These are phyloP conservation scores for Penaeus chinensis DNA, from an alignment of 1,140 invertebrate species.

Conservation along the genomic window DNA sequence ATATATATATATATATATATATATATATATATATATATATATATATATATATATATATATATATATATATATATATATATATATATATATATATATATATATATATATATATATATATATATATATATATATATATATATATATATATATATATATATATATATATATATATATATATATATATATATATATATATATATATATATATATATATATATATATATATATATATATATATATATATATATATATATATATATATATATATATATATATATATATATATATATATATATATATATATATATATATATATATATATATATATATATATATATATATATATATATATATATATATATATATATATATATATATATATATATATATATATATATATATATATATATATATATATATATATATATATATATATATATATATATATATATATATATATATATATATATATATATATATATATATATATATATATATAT, in stretches of 20 bases:
- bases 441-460: no score
- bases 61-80: no score
- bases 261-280: no score
- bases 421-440: no score
- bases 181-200: no score
- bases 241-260: no score
- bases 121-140: slow-evolving; percentile 1
- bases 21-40: neutral
- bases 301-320: neutral
- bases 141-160: slow-evolving; percentile 2
- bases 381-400: neutral
- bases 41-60: no score
- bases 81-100: neutral
- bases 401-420: neutral
- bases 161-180: neutral
- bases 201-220: no score
- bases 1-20: neutral
- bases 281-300: no score
- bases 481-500: neutral
- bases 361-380: neutral
- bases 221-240: no score
- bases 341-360: neutral
- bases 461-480: neutral
- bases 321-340: neutral
- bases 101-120: slow-evolving; percentile 5